These are phyloP conservation scores for Microplitis manilae DNA, from an alignment of 2,888 invertebrate genomes.

Conservation along the genomic window DNA sequence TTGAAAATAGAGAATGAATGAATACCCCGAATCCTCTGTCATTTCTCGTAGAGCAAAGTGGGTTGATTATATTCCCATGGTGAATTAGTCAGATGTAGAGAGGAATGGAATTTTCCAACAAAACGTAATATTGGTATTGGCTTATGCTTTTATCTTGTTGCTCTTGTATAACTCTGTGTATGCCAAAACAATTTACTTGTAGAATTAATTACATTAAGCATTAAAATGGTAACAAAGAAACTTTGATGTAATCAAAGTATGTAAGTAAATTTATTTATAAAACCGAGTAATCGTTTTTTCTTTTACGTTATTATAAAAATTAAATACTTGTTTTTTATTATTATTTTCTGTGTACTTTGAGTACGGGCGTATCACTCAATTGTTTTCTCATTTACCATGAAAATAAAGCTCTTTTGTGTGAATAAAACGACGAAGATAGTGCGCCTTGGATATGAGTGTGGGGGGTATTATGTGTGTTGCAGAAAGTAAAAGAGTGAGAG, in stretches of 20 bases:
- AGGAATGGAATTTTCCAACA: slow-evolving; percentile 34
- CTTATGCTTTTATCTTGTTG: not conserved
- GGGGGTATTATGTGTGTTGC: not conserved
- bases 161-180: not conserved
- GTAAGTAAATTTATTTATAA: slow-evolving; percentile 10
- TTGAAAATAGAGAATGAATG: slow-evolving; percentile 14
- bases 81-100: slow-evolving; percentile 33
- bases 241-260: not conserved
- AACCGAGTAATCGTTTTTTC: not conserved
- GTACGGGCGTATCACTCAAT: slow-evolving; percentile 13
- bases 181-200: not conserved
- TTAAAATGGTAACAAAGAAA: not conserved
- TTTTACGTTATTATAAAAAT: not conserved
- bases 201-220: not conserved
- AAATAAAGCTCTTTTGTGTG: slow-evolving; percentile 26
- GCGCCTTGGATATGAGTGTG: not conserved
- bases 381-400: slow-evolving; percentile 12
- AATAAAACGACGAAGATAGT: slow-evolving; percentile 11
- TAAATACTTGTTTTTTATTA: not conserved
- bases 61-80: slow-evolving; percentile 41
- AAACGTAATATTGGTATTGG: slow-evolving; percentile 26
- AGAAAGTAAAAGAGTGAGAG: slow-evolving; percentile 5
- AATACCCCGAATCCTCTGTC: slow-evolving; percentile 37
- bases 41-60: slow-evolving; percentile 38
- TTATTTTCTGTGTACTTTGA: not conserved